These are phyloP conservation scores for Drosophila eugracilis DNA, from an alignment of 1,140 invertebrate species.

Conservation along the genomic window DNA sequence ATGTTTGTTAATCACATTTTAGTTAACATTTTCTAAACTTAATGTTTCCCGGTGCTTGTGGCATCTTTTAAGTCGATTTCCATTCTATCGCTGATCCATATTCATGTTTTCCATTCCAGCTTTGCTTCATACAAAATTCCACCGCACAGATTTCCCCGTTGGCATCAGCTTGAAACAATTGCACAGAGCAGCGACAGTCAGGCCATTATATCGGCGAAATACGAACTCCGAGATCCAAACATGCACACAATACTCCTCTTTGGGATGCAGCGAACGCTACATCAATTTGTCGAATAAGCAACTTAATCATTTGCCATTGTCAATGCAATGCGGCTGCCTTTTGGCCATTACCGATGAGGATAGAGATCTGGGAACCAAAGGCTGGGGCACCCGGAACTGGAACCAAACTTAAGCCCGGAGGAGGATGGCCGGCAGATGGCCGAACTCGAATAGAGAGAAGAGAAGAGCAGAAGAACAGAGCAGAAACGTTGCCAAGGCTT, in stretches of 20 bases:
- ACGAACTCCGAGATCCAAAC: slow-evolving; percentile 5
- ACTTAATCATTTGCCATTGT: slow-evolving; percentile 81
- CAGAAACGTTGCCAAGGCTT: slow-evolving; percentile 65
- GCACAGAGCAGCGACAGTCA: slow-evolving; percentile 10
- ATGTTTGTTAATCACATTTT: no score
- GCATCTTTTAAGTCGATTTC: not conserved
- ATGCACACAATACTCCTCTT: slow-evolving; percentile 3
- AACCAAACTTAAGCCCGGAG: slow-evolving; percentile 10
- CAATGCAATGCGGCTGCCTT: slow-evolving; percentile 58
- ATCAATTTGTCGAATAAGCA: slow-evolving; percentile 82
- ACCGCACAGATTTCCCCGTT: slow-evolving; percentile 11
- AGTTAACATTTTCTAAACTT: not conserved
- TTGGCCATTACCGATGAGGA: slow-evolving; percentile 16
- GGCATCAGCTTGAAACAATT: slow-evolving; percentile 45
- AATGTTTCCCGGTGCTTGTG: not conserved
- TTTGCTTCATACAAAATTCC: not conserved
- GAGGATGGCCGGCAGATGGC: slow-evolving; percentile 20
- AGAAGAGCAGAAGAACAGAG: no score
- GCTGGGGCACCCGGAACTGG: slow-evolving; percentile 24
- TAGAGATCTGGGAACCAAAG: not conserved
- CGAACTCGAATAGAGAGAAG: slow-evolving; percentile 7
- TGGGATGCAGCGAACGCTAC: slow-evolving; percentile 48
- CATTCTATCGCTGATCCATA: not conserved
- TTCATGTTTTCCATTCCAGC: not conserved
- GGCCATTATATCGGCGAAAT: slow-evolving; percentile 35